phyloP scores from a whole-genome alignment of 1,140 invertebrate genomes.

The Reticulitermes speratus region DNA sequence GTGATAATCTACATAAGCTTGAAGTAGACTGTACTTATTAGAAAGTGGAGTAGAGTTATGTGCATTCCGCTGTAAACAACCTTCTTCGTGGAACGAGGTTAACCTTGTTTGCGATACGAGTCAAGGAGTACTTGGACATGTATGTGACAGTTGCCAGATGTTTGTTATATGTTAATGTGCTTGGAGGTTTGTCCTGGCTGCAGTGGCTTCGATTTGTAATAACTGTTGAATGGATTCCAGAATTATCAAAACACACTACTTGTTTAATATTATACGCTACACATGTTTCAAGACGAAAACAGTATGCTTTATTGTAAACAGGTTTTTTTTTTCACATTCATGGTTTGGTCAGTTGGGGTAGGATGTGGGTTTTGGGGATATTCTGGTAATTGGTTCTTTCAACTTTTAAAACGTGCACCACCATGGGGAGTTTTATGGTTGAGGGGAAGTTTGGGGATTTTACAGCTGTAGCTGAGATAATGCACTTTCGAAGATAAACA shows the following conservation, averaged over 20 bases:
- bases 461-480: background rate
- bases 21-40: background rate
- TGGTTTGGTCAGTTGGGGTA: background rate
- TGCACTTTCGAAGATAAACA: background rate
- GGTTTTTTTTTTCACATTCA: background rate
- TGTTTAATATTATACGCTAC: background rate
- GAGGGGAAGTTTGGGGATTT: background rate
- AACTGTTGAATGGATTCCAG: background rate
- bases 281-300: background rate
- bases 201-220: background rate
- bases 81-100: constrained; percentile 3
- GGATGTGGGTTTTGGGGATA: background rate
- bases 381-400: background rate
- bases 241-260: background rate
- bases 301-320: background rate
- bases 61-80: background rate
- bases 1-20: constrained; percentile 2
- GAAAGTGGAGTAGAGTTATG: background rate
- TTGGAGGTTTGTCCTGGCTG: background rate
- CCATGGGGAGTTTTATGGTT: background rate
- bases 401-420: background rate
- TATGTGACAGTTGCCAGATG: background rate
- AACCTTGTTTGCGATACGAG: background rate
- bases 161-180: background rate
- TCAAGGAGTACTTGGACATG: too few species aligned